Conservation (phyloP, 2,888 invertebrate species). For the Apocheima hispidaria region DNA sequence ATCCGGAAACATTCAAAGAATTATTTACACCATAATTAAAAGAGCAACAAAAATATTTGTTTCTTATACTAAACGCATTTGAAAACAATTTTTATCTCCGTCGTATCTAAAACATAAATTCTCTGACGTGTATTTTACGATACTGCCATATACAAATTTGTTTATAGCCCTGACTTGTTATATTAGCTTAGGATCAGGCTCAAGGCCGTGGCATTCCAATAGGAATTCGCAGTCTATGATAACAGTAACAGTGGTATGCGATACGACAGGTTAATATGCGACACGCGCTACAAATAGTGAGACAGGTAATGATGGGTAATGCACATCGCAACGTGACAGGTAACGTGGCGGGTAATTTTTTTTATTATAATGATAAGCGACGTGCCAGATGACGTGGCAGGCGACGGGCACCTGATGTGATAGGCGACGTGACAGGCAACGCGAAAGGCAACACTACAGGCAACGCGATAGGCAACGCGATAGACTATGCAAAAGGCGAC, state of each 20-base stretch:
- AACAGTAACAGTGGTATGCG: not conserved
- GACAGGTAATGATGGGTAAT: not conserved
- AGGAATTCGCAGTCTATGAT: not conserved
- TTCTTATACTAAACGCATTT: not conserved
- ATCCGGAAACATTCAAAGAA: no score
- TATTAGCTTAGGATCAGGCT: constrained; percentile 42
- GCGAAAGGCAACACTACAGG: not conserved
- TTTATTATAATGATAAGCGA: not conserved
- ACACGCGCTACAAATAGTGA: not conserved
- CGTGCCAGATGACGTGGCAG: not conserved
- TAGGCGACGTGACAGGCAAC: not conserved
- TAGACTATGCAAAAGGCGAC: not conserved
- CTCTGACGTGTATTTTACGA: constrained; percentile 38
- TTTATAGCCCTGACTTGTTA: constrained; percentile 38
- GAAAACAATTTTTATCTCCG: constrained; percentile 14
- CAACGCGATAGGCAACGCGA: not conserved
- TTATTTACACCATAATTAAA: no score
- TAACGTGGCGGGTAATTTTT: not conserved
- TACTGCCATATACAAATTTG: constrained; percentile 42
- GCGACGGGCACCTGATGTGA: not conserved
- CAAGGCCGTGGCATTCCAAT: constrained; percentile 29
- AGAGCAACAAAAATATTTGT: not conserved
- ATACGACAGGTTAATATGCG: not conserved
- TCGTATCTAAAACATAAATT: constrained; percentile 36
- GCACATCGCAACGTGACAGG: not conserved